A percentile compares a stretch with the other conserved stretches of the same genome.
Evolutionary conservation across 2,797 vertebrate genomes (phyloP).

Genomic region (Zenarchopterus dispar): DNA sequence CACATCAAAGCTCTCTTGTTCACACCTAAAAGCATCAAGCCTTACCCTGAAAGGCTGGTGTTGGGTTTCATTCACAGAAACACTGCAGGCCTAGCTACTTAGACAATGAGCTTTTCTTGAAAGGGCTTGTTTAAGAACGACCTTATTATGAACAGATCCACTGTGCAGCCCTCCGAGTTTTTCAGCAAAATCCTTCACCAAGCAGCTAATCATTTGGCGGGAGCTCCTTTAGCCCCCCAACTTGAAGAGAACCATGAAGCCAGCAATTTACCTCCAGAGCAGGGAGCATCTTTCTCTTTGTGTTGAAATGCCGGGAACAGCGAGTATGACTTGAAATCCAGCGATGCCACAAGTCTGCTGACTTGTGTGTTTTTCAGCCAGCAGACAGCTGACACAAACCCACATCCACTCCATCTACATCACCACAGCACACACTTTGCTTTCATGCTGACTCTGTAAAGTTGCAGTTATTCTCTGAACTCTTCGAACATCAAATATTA

Average conservation of each 20-base stretch:
- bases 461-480: conserved; percentile 47
- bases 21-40: conserved; percentile 7
- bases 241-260: not conserved
- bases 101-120: conserved; percentile 1
- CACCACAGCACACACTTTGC: conserved; percentile 30
- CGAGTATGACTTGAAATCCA: conserved; percentile 38
- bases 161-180: not conserved
- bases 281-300: not conserved
- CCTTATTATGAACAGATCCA: not conserved
- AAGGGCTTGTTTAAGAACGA: conserved; percentile 2
- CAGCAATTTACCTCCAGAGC: not conserved
- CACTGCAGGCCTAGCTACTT: not conserved
- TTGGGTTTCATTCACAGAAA: conserved; percentile 19
- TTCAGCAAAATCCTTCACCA: conserved; percentile 4
- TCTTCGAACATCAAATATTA: conserved; percentile 41
- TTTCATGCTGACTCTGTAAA: conserved; percentile 58
- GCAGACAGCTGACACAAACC: conserved; percentile 61
- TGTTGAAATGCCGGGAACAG: conserved; percentile 38
- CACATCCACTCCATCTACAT: conserved; percentile 37
- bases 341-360: conserved; percentile 56
- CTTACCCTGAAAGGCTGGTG: not conserved
- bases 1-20: not conserved
- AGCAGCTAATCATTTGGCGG: conserved; percentile 2
- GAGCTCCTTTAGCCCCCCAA: not conserved
- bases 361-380: conserved; percentile 27